Base-by-base conservation (phyloP, 2,113 vertebrate species). In the Strix aluco region DNA sequence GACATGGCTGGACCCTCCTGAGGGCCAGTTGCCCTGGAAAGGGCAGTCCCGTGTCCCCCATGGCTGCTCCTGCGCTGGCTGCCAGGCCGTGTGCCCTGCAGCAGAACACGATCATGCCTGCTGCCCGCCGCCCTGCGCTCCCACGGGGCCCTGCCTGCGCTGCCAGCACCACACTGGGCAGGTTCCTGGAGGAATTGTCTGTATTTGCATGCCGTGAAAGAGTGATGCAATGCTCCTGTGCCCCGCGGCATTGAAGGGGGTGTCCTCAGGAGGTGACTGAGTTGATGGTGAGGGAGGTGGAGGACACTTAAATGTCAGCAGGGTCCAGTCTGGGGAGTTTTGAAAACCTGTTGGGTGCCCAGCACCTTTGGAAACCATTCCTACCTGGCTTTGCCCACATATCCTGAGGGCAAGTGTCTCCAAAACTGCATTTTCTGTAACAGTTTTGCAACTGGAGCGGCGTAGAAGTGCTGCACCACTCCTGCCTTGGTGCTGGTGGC, bases 381-480 rank as follows among this genome's bases (percentile, higher is more conserved):
- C 61, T 47, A 2, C 32, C 15, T 69, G 55, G 10, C 36, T 85
- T 77, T 81, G 22, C 36, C 36, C 74, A 49, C 3, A 13, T 15
- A 42, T 47, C 42, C 30, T 9, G 1, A 47, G 40, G 14, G 6
- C 3, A 4, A 3, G 16, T 9, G 19, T 82, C 40, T 79, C 59
- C 11, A 2, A 36, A 86, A 6, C 14, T 3, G 36, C 11, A 1
- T 55, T 72, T 63, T 29, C 30, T 73, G 0, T 21, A 25, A 5
- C 19, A 42, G 11, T n/a, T 63, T n/a, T 86, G 57, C 34, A 40
- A 9, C 11, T 6, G 30, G 34, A 46, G 55, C 2, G 0, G 11
- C 1, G 11, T 8, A 14, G 51, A 52, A 26, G 88, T 19, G 17
- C 57, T 42, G 29, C 19, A 4, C 5, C 2, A 4, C 55, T 79